Evolutionary conservation across 2,888 invertebrate genomes (phyloP).

Genomic region (Chymomyza amoena): DNA sequence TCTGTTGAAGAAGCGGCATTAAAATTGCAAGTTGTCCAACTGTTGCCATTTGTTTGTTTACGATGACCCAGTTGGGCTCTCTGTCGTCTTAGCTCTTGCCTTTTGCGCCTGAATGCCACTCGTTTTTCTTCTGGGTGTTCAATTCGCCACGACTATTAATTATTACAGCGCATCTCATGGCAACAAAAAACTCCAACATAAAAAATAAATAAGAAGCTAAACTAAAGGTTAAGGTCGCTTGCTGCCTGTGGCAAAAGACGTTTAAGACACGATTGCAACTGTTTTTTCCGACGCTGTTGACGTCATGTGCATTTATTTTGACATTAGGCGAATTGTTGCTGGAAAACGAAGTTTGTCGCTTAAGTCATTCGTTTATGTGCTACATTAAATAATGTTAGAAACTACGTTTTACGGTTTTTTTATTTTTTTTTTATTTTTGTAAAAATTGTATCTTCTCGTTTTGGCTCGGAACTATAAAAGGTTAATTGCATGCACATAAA

Average conservation of each 20-base stretch:
- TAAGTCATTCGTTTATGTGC: constrained; percentile 7
- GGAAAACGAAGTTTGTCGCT: constrained; percentile 18
- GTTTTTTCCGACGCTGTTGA: constrained; percentile 1
- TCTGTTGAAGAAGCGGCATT: constrained; percentile 11
- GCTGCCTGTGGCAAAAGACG: not conserved
- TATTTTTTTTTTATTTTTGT: too few species aligned
- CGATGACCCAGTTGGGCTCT: constrained; percentile 32
- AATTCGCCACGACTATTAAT: not conserved
- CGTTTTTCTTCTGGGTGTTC: not conserved
- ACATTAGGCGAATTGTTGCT: not conserved
- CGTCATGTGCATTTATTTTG: constrained; percentile 15
- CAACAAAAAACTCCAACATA: not conserved
- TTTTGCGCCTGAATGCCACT: not conserved
- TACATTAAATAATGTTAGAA: not conserved
- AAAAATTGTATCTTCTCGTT: not conserved
- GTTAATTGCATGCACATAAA: not conserved
- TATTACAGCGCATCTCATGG: not conserved
- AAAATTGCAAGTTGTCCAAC: not conserved
- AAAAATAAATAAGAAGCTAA: not conserved
- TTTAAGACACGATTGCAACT: not conserved
- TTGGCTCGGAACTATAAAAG: not conserved
- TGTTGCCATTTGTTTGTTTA: constrained; percentile 10
- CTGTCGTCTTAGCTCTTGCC: not conserved
- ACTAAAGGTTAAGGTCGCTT: constrained; percentile 48
- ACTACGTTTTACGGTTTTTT: not conserved